A percentile compares a stretch with the other conserved stretches of the same genome.
These are phyloP conservation scores for Busseola fusca DNA, from an alignment of 2,888 invertebrate species.

Conservation along the genomic window DNA sequence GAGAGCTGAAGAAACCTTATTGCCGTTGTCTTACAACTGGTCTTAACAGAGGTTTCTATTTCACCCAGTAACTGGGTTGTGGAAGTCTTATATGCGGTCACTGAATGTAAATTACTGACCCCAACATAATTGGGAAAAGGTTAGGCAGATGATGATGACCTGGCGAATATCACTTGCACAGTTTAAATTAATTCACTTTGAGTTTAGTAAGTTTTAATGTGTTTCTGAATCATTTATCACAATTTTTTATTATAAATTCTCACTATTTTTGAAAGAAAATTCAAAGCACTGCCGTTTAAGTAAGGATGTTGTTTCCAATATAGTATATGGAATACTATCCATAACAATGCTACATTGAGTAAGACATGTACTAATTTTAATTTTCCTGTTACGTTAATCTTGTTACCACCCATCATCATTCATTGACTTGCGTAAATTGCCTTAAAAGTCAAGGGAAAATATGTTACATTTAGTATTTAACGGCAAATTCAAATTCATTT, in stretches of 20 bases:
- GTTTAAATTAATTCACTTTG: not conserved
- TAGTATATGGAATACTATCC: not conserved
- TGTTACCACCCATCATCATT: too few species aligned
- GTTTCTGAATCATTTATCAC: not conserved
- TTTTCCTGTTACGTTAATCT: too few species aligned
- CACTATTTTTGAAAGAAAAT: not conserved
- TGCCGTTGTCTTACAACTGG: not conserved
- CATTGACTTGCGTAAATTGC: too few species aligned
- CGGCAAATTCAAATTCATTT: too few species aligned
- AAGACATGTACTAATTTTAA: too few species aligned
- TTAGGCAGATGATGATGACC: too few species aligned
- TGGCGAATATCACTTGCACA: too few species aligned
- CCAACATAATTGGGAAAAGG: too few species aligned
- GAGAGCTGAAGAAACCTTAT: not conserved
- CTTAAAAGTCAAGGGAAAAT: too few species aligned
- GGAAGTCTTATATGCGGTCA: not conserved
- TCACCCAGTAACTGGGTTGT: not conserved
- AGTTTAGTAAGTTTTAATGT: not conserved
- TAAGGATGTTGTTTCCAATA: not conserved
- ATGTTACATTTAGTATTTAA: too few species aligned
- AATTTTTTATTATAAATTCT: not conserved
- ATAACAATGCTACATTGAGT: not conserved
- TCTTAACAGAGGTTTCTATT: not conserved
- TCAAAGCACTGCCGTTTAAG: not conserved
- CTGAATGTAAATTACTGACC: not conserved